phyloP scores from a whole-genome alignment of 2,888 invertebrate genomes.

The Caenorhabditis wallacei region DNA sequence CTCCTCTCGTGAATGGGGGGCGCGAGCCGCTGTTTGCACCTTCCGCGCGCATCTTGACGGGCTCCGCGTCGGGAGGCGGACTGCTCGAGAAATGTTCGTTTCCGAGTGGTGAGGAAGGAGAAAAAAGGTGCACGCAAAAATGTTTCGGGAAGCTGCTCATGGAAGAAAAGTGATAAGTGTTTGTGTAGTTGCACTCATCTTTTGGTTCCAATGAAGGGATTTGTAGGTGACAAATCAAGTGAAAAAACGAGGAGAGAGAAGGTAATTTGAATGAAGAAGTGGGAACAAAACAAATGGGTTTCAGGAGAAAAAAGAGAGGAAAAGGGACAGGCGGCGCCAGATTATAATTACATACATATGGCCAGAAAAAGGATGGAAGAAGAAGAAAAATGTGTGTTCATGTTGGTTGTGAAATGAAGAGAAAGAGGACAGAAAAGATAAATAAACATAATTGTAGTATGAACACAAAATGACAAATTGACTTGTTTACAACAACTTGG shows the following conservation, averaged over 20 bases:
- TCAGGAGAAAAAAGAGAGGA: not conserved
- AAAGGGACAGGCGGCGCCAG: constrained; percentile 17
- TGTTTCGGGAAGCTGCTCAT: constrained; percentile 45
- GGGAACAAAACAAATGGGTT: constrained; percentile 12
- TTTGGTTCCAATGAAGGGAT: constrained; percentile 36
- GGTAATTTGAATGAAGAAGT: constrained; percentile 12
- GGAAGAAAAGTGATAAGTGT: constrained; percentile 55
- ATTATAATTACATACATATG: constrained; percentile 54
- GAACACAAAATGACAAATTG: constrained; percentile 32
- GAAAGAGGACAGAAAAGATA: constrained; percentile 26
- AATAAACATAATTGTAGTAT: constrained; percentile 54
- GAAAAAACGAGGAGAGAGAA: too few relatives aligned
- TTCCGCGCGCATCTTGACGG: constrained; percentile 59
- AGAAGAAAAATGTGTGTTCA: constrained; percentile 35
- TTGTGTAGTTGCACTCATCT: constrained; percentile 45
- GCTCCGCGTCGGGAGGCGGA: constrained; percentile 44
- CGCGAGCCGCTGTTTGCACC: constrained; percentile 57
- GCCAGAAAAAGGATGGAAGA: constrained; percentile 39
- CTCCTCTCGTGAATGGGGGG: constrained; percentile 29
- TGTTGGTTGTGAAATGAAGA: constrained; percentile 11
- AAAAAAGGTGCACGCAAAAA: not conserved
- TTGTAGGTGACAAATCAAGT: constrained; percentile 29
- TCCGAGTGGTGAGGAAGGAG: not conserved
- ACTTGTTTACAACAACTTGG: constrained; percentile 22
- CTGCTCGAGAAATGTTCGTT: constrained; percentile 43